phyloP scores from a whole-genome alignment of 1,140 invertebrate genomes.

The Caenorhabditis briggsae region DNA sequence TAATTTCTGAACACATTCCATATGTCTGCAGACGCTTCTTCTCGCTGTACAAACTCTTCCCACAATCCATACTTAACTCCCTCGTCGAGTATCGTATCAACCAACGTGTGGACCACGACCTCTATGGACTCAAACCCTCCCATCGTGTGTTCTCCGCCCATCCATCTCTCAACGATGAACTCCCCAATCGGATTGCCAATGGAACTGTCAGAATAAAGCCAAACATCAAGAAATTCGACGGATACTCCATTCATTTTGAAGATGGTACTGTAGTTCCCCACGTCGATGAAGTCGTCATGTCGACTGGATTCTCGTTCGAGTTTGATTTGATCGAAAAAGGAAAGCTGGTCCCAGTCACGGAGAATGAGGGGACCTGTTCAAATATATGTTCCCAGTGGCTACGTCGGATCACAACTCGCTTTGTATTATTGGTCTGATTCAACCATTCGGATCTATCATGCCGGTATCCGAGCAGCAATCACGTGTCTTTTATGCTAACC shows the following conservation, averaged over 20 bases:
- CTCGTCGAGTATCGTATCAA: conserved; percentile 1
- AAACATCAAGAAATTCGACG: conserved; percentile 76
- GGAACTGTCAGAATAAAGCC: conserved; percentile 78
- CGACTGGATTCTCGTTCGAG: conserved; percentile 78
- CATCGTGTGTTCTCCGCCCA: conserved; percentile 78
- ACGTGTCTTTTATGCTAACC: conserved; percentile 76
- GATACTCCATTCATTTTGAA: conserved; percentile 77
- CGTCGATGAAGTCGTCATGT: conserved; percentile 69
- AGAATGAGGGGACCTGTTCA: conserved; percentile 79
- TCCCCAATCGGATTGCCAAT: conserved; percentile 80
- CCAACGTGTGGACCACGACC: conserved; percentile 79
- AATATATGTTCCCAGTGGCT: conserved; percentile 78
- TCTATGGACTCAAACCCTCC: conserved; percentile 79
- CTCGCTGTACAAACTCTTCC: conserved; percentile 26
- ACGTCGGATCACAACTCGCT: conserved; percentile 64
- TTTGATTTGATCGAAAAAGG: conserved; percentile 74
- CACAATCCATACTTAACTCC: not conserved
- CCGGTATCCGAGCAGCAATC: conserved; percentile 80
- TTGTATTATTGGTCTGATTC: conserved; percentile 79
- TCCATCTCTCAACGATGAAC: conserved; percentile 81
- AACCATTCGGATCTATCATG: conserved; percentile 79
- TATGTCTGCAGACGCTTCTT: conserved; percentile 26
- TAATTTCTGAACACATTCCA: not conserved
- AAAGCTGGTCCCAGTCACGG: conserved; percentile 64
- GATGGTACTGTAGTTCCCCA: conserved; percentile 73